Evolutionary conservation across 2,797 vertebrate genomes (phyloP).

Genomic region (Rhabdophis nuchalis): DNA sequence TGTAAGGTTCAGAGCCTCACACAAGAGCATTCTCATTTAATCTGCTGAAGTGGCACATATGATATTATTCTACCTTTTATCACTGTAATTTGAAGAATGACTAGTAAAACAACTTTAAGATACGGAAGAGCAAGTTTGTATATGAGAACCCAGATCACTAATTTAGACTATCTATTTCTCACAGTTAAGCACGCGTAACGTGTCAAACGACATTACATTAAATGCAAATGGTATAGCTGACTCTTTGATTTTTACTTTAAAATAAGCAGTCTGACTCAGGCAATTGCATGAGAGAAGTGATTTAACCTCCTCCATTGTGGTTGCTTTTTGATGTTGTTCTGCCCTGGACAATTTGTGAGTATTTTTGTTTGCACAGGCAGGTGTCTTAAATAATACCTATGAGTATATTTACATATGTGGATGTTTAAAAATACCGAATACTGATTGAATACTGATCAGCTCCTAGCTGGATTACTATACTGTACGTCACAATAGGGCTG

Average conservation of each 20-base stretch:
- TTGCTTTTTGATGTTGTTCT: not conserved
- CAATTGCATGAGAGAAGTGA: not conserved
- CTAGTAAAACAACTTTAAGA: not conserved
- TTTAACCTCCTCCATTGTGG: not conserved
- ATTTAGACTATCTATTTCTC: not conserved
- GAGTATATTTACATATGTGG: not conserved
- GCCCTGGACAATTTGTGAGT: not conserved
- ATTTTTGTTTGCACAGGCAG: not conserved
- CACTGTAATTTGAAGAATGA: not conserved
- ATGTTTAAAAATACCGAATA: not conserved
- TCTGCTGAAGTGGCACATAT: constrained; percentile 11
- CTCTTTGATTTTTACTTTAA: not conserved
- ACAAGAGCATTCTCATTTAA: constrained; percentile 6
- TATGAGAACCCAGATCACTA: not conserved
- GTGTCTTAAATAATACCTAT: not conserved
- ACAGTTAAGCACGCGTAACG: not conserved
- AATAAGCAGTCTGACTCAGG: not conserved
- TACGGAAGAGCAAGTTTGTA: not conserved
- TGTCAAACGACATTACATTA: not conserved
- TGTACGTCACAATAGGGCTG: not conserved
- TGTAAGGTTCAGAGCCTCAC: not conserved
- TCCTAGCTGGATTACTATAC: not conserved
- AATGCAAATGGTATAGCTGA: not conserved
- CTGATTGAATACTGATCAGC: not conserved
- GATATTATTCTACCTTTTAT: not conserved